These are phyloP conservation scores for Hipposideros armiger DNA, from an alignment of 2,113 vertebrate genomes.

Conservation along the genomic window DNA sequence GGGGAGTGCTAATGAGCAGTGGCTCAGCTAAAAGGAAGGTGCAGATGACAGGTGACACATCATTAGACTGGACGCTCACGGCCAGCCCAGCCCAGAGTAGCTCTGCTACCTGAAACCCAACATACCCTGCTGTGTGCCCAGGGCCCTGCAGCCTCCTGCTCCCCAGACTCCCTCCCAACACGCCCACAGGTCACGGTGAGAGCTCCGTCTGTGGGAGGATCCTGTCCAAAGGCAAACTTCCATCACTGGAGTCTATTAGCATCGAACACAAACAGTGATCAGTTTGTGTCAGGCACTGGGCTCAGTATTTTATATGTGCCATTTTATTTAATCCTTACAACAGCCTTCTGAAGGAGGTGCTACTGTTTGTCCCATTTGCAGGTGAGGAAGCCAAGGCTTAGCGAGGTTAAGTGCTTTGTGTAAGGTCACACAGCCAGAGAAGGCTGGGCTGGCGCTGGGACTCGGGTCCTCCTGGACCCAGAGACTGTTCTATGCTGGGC, in stretches of 20 bases:
- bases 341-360: background rate
- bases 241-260: background rate
- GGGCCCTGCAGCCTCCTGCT: background rate
- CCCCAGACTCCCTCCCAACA: background rate
- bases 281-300: background rate
- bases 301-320: background rate
- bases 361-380: background rate
- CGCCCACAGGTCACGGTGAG: too few relatives aligned
- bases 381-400: background rate
- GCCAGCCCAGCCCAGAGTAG: background rate
- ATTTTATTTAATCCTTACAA: background rate
- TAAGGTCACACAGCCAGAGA: background rate
- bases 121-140: rapidly evolving
- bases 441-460: background rate
- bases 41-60: background rate
- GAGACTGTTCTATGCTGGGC: background rate
- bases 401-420: background rate
- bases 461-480: background rate
- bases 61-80: background rate
- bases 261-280: background rate
- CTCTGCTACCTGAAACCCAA: background rate
- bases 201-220: too few relatives aligned
- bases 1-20: background rate
- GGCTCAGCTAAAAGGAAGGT: background rate
- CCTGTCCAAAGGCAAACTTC: background rate